Evolutionary conservation across 2,113 vertebrate species (phyloP).

Genomic region (Megalops atlanticus): DNA sequence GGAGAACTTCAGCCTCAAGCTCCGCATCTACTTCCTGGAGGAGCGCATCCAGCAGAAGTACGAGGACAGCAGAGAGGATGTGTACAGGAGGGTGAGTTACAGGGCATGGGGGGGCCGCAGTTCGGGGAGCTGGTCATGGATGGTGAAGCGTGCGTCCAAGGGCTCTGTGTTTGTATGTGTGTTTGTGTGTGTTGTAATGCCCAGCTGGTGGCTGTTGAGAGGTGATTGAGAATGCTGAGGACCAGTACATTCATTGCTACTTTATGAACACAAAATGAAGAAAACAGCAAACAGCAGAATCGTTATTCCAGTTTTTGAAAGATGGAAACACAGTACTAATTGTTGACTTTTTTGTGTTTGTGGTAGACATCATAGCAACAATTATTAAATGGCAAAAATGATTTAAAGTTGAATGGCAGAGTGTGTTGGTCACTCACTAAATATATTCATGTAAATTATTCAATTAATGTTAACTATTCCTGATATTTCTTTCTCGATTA

Average conservation of each 20-base stretch:
- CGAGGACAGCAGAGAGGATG: slow-evolving; percentile 79
- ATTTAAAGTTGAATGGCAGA: too few species aligned
- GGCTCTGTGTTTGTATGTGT: neutral
- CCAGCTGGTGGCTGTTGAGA: neutral
- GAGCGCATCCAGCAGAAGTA: slow-evolving; percentile 92
- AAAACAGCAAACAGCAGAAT: too few species aligned
- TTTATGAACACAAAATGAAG: too few species aligned
- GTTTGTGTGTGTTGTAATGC: neutral
- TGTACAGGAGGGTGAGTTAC: slow-evolving; percentile 84
- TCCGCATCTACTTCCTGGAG: slow-evolving; percentile 97
- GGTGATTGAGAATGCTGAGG: neutral
- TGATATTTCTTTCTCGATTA: too few species aligned
- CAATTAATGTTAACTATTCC: too few species aligned
- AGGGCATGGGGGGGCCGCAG: neutral
- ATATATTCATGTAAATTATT: too few species aligned
- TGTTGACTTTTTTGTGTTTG: neutral
- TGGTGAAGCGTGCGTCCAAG: neutral
- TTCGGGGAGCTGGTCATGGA: neutral
- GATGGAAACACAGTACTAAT: neutral
- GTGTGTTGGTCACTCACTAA: too few species aligned
- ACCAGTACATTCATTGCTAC: neutral
- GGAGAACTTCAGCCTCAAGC: slow-evolving; percentile 98
- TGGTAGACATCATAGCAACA: neutral
- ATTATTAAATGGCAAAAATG: neutral
- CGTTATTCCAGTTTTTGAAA: neutral